These are phyloP conservation scores for Mastomys natalensis DNA, from an alignment of 2,113 vertebrate species.

Conservation along the genomic window DNA sequence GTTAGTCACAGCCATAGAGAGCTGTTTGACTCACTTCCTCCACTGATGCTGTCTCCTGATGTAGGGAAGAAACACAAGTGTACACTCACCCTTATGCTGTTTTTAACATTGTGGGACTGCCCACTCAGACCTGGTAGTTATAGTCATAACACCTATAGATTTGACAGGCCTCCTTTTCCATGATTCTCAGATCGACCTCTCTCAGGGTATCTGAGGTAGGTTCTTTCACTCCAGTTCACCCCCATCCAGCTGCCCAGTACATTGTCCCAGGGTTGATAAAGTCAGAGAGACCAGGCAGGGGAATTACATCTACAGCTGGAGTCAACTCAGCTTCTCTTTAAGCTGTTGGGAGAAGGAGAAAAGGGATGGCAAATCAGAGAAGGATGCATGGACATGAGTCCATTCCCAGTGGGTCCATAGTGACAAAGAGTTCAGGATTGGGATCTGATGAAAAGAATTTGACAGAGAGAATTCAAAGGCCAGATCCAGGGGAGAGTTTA, in stretches of 20 bases:
- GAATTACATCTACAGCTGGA: background rate
- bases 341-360: slow-evolving; percentile 24
- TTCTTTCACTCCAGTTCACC: background rate
- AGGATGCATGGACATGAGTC: background rate
- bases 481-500: background rate
- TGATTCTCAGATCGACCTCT: slow-evolving; percentile 50
- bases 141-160: fast-evolving
- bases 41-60: background rate
- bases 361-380: background rate
- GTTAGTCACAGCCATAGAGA: background rate
- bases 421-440: background rate
- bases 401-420: background rate
- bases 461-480: background rate
- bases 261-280: background rate
- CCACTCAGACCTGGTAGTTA: slow-evolving; percentile 35
- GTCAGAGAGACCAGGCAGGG: background rate
- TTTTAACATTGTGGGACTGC: background rate
- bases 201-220: background rate
- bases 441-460: background rate
- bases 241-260: slow-evolving; percentile 40
- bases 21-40: background rate
- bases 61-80: background rate
- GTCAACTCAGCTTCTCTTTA: background rate
- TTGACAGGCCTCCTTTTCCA: background rate
- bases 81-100: background rate